Percentiles rank a stretch among this genome's conserved stretches.
Conservation (phyloP, 2,113 vertebrate species). For the Tor tambroides region DNA sequence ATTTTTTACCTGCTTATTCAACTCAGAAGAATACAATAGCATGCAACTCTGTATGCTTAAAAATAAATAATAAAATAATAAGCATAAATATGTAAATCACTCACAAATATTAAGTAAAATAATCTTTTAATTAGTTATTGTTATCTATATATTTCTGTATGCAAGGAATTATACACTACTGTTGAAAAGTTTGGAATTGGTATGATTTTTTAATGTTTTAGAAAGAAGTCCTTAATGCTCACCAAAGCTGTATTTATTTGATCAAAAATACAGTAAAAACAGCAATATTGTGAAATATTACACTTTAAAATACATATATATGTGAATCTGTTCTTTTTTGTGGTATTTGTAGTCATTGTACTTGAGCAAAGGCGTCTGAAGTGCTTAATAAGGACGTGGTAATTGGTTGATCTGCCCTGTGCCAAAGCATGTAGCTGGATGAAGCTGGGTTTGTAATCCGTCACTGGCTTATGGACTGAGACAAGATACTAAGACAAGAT, state of each 20-base stretch:
- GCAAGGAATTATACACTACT: too few relatives aligned
- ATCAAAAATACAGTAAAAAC: too few relatives aligned
- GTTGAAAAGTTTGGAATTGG: too few relatives aligned
- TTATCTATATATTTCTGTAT: neutral
- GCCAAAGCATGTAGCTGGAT: neutral
- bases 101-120: neutral
- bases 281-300: too few relatives aligned
- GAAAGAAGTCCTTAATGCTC: too few relatives aligned
- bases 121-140: neutral
- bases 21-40: neutral
- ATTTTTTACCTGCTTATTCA: neutral
- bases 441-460: constrained; percentile 1
- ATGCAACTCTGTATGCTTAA: neutral
- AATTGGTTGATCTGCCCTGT: constrained; percentile 20
- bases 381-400: neutral
- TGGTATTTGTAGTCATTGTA: neutral
- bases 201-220: too few relatives aligned
- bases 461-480: constrained; percentile 7
- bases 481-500: constrained; percentile 4
- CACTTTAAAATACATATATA: too few relatives aligned
- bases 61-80: too few relatives aligned
- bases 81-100: neutral
- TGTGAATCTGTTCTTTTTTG: neutral
- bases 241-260: too few relatives aligned
- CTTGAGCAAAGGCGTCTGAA: neutral